Base-by-base conservation (phyloP, 2,888 invertebrate species). In the Zygaena filipendulae region DNA sequence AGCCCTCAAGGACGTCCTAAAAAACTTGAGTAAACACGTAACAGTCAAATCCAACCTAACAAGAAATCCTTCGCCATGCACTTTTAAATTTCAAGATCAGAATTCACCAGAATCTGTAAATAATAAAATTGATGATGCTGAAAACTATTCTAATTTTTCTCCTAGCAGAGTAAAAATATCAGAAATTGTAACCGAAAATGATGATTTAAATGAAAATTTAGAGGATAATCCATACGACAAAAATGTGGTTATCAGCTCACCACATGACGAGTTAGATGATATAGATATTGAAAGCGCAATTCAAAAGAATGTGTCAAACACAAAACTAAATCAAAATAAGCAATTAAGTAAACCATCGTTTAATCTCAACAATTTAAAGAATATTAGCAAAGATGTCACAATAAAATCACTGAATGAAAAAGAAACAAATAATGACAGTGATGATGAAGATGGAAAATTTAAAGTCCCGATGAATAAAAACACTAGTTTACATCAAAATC, bases 41-140 rank as follows among this genome's bases (percentile, higher is more conserved):
- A 70, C 64, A 23, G 49, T 75, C 1, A 75, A 70, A 45, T 58
- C 71, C n/a, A n/a, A n/a, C n/a, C n/a, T n/a, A n/a, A n/a, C n/a
- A 3, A 50, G 49, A 31, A 67, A 56, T 38, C 45, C 56, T 11
- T 56, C 62, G 8, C 54, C 59, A 13, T 55, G 36, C 23, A 2
- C 31, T 13, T 33, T 10, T 13, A 21, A 24, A 22, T 13, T n/a
- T 19, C 23, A 27, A 11, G 28, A 28, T n/a, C 24, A 20, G 13
- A 39, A 48, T 29, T 39, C 42, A 27, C 43, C 47, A 35, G 16
- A 16, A 6, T 16, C 16, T 16, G 7, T 16, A 7, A 33, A 41
- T 25, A 29, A 28, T 23, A 32, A 34, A 27, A 29, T 33, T 25
- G 38, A 38, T 11, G 40, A 42, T 12, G 29, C 38, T 30, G 41